phyloP scores from a whole-genome alignment of 1,140 invertebrate species.

The Danaus melanippus region DNA sequence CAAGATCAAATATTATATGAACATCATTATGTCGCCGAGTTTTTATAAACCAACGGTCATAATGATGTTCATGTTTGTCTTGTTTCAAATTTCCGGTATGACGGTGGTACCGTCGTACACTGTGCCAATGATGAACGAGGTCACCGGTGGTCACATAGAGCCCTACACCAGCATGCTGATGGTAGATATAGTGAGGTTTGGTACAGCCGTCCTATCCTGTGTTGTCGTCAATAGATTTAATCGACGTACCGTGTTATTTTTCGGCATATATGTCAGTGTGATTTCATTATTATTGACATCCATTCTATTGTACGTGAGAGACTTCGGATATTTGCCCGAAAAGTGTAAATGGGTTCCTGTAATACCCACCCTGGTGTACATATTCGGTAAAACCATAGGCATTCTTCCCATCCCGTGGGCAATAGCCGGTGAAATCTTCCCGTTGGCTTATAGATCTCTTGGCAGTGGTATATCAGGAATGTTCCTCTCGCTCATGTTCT shows the following conservation, averaged over 20 bases:
- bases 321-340: slow-evolving; percentile 44
- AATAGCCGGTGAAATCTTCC: slow-evolving; percentile 72
- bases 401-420: slow-evolving; percentile 74
- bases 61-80: slow-evolving; percentile 63
- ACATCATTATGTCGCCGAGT: slow-evolving; percentile 43
- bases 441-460: slow-evolving; percentile 63
- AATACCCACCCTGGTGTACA: slow-evolving; percentile 48
- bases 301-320: slow-evolving; percentile 45
- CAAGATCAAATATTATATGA: slow-evolving; percentile 27
- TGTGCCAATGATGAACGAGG: slow-evolving; percentile 53
- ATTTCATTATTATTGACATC: slow-evolving; percentile 38
- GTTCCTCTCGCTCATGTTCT: slow-evolving; percentile 75
- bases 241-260: slow-evolving; percentile 52
- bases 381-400: slow-evolving; percentile 61
- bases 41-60: slow-evolving; percentile 62
- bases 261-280: slow-evolving; percentile 46
- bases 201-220: slow-evolving; percentile 48
- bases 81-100: slow-evolving; percentile 63
- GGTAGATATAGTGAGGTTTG: slow-evolving; percentile 54
- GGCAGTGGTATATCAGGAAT: slow-evolving; percentile 73
- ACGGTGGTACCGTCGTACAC: slow-evolving; percentile 61
- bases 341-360: slow-evolving; percentile 55
- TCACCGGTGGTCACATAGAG: slow-evolving; percentile 40
- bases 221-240: slow-evolving; percentile 50
- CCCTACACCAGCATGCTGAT: slow-evolving; percentile 49